These are phyloP conservation scores for Asbolus verrucosus DNA, from an alignment of 1,140 invertebrate genomes.

Conservation along the genomic window DNA sequence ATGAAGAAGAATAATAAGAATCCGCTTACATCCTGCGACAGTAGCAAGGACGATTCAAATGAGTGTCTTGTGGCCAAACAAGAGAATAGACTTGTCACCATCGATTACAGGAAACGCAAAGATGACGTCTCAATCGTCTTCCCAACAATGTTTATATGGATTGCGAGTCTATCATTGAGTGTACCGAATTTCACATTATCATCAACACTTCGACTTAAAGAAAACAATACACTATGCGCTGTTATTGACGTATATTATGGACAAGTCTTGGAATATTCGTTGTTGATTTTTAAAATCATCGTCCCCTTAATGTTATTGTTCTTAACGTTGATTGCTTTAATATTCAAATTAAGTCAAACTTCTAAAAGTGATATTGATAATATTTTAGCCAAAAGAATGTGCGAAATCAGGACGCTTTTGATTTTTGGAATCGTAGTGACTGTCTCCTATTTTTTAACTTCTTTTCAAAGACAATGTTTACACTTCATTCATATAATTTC, in stretches of 20 bases:
- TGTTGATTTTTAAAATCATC: conserved; percentile 56
- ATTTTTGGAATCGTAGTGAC: conserved; percentile 57
- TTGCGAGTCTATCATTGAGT: conserved; percentile 68
- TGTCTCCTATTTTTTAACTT: conserved; percentile 54
- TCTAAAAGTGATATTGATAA: conserved; percentile 54
- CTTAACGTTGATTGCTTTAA: conserved; percentile 54
- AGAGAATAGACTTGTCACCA: conserved; percentile 64
- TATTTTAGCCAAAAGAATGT: conserved; percentile 56
- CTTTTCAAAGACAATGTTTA: conserved; percentile 59
- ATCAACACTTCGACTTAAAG: conserved; percentile 55
- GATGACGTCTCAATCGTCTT: conserved; percentile 65
- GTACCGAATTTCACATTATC: conserved; percentile 67
- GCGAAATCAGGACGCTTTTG: conserved; percentile 55
- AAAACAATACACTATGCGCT: conserved; percentile 56
- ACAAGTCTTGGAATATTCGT: conserved; percentile 56
- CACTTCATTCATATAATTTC: conserved; percentile 54
- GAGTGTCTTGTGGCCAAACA: conserved; percentile 65
- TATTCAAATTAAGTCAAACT: conserved; percentile 54
- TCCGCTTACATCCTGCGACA: conserved; percentile 60
- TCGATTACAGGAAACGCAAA: conserved; percentile 65
- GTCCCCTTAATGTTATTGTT: conserved; percentile 57
- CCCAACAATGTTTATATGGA: conserved; percentile 69
- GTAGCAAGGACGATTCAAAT: conserved; percentile 65
- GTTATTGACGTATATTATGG: conserved; percentile 57
- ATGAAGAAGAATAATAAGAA: conserved; percentile 62